These are phyloP conservation scores for Dynastes hyllus DNA, from an alignment of 2,888 invertebrate genomes.

Conservation along the genomic window DNA sequence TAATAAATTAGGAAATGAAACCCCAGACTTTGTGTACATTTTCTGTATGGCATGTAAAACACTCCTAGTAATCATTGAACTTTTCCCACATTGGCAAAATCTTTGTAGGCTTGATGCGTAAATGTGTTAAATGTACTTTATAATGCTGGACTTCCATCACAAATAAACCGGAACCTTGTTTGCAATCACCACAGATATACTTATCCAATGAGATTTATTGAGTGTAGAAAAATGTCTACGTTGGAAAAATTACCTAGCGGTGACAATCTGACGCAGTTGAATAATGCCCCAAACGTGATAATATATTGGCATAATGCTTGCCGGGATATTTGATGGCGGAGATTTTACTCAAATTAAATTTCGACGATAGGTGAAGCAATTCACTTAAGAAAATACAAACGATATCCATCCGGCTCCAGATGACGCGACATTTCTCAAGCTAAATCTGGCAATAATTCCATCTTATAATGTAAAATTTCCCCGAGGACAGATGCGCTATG, in stretches of 20 bases:
- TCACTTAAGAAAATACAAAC: constrained; percentile 48
- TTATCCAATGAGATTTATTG: too few species aligned
- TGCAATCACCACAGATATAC: too few species aligned
- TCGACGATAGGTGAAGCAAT: constrained; percentile 42
- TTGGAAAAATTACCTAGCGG: not conserved
- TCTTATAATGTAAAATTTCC: constrained; percentile 56
- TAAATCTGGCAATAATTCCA: constrained; percentile 53
- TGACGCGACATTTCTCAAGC: constrained; percentile 44
- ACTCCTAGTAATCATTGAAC: too few species aligned
- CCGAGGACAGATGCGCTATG: constrained; percentile 53
- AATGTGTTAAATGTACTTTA: too few species aligned
- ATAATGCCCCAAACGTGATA: not conserved
- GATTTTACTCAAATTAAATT: constrained; percentile 44
- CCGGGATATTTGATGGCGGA: constrained; percentile 10
- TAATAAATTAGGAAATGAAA: too few species aligned
- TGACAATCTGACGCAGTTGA: constrained; percentile 18
- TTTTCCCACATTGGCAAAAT: too few species aligned
- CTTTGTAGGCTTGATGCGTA: too few species aligned
- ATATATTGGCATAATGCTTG: constrained; percentile 32
- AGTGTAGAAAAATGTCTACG: not conserved
- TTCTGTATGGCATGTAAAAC: too few species aligned
- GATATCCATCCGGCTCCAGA: constrained; percentile 40
- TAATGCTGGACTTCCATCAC: too few species aligned
- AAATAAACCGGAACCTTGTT: too few species aligned
- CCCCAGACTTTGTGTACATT: too few species aligned